A percentile compares a stretch with the other conserved stretches of the same genome.
Evolutionary conservation across 1,140 invertebrate species (phyloP).

Genomic region (Liolophura sinensis): DNA sequence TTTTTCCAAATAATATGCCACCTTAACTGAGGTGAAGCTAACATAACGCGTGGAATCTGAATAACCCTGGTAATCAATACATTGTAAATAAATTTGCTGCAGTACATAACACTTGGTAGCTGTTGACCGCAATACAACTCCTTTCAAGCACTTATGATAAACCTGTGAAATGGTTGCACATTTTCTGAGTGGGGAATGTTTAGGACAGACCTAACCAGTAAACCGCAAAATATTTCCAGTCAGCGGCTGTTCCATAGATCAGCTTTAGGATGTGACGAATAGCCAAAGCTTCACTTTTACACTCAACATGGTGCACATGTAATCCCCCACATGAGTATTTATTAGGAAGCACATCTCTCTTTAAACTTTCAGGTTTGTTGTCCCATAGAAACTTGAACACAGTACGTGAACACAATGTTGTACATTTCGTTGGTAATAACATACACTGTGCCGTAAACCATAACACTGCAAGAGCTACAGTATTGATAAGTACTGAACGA

Average conservation of each 20-base stretch:
- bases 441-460: not conserved
- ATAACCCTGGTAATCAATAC: not conserved
- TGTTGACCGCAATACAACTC: no score
- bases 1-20: not conserved
- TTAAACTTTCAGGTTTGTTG: not conserved
- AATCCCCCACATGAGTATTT: not conserved
- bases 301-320: not conserved
- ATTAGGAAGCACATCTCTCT: not conserved
- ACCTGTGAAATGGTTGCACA: no score
- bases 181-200: no score
- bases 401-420: not conserved
- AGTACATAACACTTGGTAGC: no score
- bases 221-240: conserved; percentile 1
- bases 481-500: not conserved
- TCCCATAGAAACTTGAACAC: conserved; percentile 2
- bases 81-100: not conserved
- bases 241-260: not conserved
- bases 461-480: not conserved
- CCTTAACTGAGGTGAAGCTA: not conserved
- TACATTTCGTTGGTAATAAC: not conserved
- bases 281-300: not conserved
- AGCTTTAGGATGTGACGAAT: not conserved
- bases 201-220: conserved; percentile 1
- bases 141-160: no score
- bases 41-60: not conserved